phyloP scores from a whole-genome alignment of 2,888 invertebrate genomes.

The Coremacera marginata region DNA sequence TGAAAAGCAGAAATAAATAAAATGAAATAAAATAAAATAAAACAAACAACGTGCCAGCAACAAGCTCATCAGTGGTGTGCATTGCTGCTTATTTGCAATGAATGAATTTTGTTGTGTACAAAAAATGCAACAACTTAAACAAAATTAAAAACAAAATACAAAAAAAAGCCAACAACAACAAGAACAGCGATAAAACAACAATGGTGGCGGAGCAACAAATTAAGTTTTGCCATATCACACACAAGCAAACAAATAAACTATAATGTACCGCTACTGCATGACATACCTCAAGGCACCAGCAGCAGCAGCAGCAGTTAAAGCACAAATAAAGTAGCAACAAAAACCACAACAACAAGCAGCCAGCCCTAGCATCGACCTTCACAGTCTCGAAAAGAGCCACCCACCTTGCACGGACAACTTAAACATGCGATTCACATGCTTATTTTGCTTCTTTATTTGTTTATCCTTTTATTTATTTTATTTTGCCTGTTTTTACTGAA shows the following conservation, averaged over 20 bases:
- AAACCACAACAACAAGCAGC: not conserved
- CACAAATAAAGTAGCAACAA: not conserved
- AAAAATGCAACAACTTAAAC: no score
- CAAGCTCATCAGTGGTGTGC: no score
- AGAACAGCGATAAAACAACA: not conserved
- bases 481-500: not conserved
- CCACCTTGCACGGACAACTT: not conserved
- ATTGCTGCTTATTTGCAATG: no score
- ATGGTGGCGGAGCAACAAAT: not conserved
- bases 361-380: no score
- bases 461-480: slow-evolving; percentile 7
- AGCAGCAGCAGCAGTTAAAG: not conserved
- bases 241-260: no score
- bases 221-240: no score
- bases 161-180: not conserved
- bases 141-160: not conserved
- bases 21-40: no score
- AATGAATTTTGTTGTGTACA: no score
- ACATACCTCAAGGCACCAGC: not conserved
- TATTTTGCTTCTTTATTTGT: slow-evolving; percentile 1
- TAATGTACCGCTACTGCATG: not conserved
- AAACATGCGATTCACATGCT: slow-evolving; percentile 10
- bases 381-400: not conserved
- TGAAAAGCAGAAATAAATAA: no score
- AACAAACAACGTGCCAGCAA: no score